Conservation (phyloP, 92 coral and sea anemone species). For the Muricea muricata region DNA sequence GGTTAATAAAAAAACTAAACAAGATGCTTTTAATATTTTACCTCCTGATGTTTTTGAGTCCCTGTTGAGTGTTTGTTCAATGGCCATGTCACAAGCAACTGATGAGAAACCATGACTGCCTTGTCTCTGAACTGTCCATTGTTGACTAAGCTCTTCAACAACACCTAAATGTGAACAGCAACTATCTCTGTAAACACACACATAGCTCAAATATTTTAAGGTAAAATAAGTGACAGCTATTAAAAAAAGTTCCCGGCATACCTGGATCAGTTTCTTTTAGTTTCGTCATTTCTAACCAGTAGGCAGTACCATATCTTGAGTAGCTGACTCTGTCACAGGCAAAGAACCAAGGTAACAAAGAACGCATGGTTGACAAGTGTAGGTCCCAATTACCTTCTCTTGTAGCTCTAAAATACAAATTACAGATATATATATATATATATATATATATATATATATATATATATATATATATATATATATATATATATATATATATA, state of each 20-base stretch:
- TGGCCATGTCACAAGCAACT: constrained; percentile 28
- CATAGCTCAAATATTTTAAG: not conserved
- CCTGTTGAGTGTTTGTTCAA: constrained; percentile 14
- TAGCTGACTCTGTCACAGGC: constrained; percentile 57
- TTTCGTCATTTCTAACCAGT: constrained; percentile 53
- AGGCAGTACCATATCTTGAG: constrained; percentile 48
- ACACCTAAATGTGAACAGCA: not conserved
- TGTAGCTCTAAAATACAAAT: constrained; percentile 39
- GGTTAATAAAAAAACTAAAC: not conserved
- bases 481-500: no score
- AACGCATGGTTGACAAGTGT: constrained; percentile 36
- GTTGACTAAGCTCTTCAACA: constrained; percentile 12
- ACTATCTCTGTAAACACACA: not conserved
- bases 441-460: no score
- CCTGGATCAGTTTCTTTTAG: constrained; percentile 57
- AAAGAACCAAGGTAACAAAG: constrained; percentile 52
- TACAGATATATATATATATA: no score
- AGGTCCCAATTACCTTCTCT: constrained; percentile 47
- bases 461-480: no score
- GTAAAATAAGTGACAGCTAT: constrained; percentile 16
- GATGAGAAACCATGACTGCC: not conserved
- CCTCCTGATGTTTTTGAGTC: constrained; percentile 18
- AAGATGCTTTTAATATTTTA: not conserved
- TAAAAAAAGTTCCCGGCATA: constrained; percentile 17
- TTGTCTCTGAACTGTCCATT: constrained; percentile 24